Evolutionary conservation across 2,888 invertebrate genomes (phyloP), one percentile per base, ranked within the genome.

Genomic region (Ichneumoninae sp.): DNA sequence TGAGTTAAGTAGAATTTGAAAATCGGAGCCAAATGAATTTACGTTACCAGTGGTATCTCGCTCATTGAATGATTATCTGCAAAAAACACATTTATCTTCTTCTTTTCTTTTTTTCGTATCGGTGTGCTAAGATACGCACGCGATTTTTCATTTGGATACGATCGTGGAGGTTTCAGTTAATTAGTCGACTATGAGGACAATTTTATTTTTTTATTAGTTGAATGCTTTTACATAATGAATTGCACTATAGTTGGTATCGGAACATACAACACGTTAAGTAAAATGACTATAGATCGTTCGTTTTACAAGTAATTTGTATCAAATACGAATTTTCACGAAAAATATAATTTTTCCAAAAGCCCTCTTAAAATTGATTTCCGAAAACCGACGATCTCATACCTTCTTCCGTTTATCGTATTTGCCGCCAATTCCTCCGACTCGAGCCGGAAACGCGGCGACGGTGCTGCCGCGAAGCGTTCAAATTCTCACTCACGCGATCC

Each of bases 391-490:
- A 36, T 36, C 1, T 36, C 36, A 36, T 3, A 44, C 16, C 13
- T 4, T 16, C 3, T 16, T 47, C 44, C 16, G 44, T 47, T 16
- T 47, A 47, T 47, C 16, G 44, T 47, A 47, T 16, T 13, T 47
- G 44, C 13, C 44, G 44, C 44, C 44, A 4, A 47, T 47, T 13
- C 13, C 16, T 16, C 44, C 16, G 16, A 16, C 44, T 47, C 16
- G 1, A 47, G 19, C 2, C 52, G n/a, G 52, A 57, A 57, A 22
- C 8, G 22, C 13, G 26, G 26, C 57, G 57, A 26, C 57, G 57
- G 62, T 62, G 62, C 62, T 62, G 62, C 62, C 22, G 54, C 60
- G 33, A 6, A 22, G 30, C 16, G 60, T 30, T 30, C 60, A 30
- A 26, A 57, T 26, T 4, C 7, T 10, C 22, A 57, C 22, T 57